Percentiles rank a stretch among this genome's conserved stretches.
These are phyloP conservation scores for Hoplodrina ambigua DNA, from an alignment of 2,888 invertebrate species.

Conservation along the genomic window DNA sequence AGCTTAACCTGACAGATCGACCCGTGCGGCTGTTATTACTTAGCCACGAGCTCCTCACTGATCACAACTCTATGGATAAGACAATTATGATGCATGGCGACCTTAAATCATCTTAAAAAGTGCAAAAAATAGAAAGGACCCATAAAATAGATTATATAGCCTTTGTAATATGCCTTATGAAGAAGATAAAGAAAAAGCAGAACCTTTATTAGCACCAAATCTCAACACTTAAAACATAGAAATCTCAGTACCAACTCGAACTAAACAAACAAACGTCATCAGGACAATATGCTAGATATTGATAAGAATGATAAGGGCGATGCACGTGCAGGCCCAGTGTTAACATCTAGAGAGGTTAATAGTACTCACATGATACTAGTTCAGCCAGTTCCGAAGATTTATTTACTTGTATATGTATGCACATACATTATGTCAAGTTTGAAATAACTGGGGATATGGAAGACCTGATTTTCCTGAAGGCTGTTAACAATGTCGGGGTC, in stretches of 20 bases:
- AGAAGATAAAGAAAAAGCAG: not conserved
- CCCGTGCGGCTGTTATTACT: no score
- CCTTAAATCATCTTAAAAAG: not conserved
- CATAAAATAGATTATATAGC: not conserved
- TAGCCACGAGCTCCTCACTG: no score
- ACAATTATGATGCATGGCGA: no score
- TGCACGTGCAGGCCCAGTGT: conserved; percentile 56
- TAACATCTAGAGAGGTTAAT: conserved; percentile 39
- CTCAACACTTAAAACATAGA: conserved; percentile 13
- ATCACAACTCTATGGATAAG: no score
- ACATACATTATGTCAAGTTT: conserved; percentile 42
- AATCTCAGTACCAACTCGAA: conserved; percentile 46
- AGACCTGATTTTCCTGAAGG: conserved; percentile 23
- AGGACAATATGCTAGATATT: conserved; percentile 52
- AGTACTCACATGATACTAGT: conserved; percentile 30
- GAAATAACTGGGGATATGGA: conserved; percentile 5
- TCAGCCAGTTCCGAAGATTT: conserved; percentile 36
- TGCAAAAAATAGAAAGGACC: no score
- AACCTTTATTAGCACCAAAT: not conserved
- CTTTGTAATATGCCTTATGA: not conserved
- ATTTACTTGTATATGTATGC: conserved; percentile 45
- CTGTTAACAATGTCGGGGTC: conserved; percentile 15
- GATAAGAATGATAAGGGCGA: conserved; percentile 59
- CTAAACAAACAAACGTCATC: conserved; percentile 50
- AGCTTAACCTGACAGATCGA: no score